A percentile compares a stretch with the other conserved stretches of the same genome.
These are phyloP conservation scores for Hyphantria cunea DNA, from an alignment of 1,140 invertebrate species.

Conservation along the genomic window DNA sequence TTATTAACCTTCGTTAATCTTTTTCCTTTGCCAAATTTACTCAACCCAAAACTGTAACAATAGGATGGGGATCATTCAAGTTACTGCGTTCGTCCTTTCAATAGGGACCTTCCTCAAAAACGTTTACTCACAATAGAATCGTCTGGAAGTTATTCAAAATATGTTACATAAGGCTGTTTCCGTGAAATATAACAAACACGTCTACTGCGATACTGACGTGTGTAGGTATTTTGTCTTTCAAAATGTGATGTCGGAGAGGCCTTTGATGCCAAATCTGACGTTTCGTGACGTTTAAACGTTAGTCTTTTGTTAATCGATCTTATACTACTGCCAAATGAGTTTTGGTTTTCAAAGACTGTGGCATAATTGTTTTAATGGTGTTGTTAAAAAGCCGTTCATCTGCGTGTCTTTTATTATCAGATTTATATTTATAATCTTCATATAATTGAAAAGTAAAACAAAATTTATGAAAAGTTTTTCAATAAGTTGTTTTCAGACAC, in stretches of 20 bases:
- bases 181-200: constrained; percentile 9
- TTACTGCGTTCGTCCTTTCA: constrained; percentile 13
- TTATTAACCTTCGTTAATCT: constrained; percentile 20
- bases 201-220: constrained; percentile 16
- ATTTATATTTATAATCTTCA: no score
- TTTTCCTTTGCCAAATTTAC: constrained; percentile 10
- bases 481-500: no score
- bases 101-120: constrained; percentile 22
- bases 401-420: no score
- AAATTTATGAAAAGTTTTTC: no score
- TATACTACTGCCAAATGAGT: not conserved
- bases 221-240: constrained; percentile 19
- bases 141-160: constrained; percentile 22
- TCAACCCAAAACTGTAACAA: constrained; percentile 22
- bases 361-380: no score
- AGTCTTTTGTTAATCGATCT: constrained; percentile 8
- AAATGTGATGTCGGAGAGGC: constrained; percentile 4
- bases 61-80: constrained; percentile 19
- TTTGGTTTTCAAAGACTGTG: no score
- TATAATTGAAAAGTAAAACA: no score
- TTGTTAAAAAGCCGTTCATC: no score
- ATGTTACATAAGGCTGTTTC: constrained; percentile 27
- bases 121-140: constrained; percentile 8
- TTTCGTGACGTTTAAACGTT: constrained; percentile 3
- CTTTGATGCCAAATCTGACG: constrained; percentile 20